Conservation (phyloP, 2,888 invertebrate genomes). For the Sisyra terminalis region DNA sequence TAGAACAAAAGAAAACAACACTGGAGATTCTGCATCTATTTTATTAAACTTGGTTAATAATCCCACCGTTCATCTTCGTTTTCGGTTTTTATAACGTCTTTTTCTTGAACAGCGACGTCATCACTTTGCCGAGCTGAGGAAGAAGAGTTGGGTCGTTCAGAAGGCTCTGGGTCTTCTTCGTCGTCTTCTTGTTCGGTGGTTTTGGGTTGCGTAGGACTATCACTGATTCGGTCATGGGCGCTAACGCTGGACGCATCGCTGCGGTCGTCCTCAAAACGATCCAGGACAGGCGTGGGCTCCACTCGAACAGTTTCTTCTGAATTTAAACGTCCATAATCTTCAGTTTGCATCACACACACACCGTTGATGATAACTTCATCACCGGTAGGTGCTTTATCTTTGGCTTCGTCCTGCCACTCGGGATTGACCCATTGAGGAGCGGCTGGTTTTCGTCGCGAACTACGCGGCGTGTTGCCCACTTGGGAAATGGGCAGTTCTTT, state of each 20-base stretch:
- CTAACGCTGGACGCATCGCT: conserved; percentile 30
- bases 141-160: conserved; percentile 15
- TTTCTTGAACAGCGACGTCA: conserved; percentile 27
- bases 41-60: conserved; percentile 23
- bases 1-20: conserved; percentile 6
- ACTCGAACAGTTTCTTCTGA: conserved; percentile 56
- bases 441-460: conserved; percentile 78
- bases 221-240: conserved; percentile 16
- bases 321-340: conserved; percentile 38
- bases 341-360: conserved; percentile 80
- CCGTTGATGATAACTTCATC: conserved; percentile 86
- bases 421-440: conserved; percentile 98
- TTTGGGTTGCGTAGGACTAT: conserved; percentile 12
- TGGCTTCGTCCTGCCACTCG: conserved; percentile 59
- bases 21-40: conserved; percentile 9
- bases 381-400: conserved; percentile 33
- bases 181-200: conserved; percentile 18
- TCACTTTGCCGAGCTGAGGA: conserved; percentile 11
- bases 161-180: conserved; percentile 15
- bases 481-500: conserved; percentile 23
- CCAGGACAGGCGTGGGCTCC: conserved; percentile 58
- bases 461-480: conserved; percentile 22
- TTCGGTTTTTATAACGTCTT: conserved; percentile 33
- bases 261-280: conserved; percentile 36
- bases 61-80: conserved; percentile 47